Evolutionary conservation across 2,888 invertebrate species (phyloP).

Genomic region (Hemaris fuciformis): DNA sequence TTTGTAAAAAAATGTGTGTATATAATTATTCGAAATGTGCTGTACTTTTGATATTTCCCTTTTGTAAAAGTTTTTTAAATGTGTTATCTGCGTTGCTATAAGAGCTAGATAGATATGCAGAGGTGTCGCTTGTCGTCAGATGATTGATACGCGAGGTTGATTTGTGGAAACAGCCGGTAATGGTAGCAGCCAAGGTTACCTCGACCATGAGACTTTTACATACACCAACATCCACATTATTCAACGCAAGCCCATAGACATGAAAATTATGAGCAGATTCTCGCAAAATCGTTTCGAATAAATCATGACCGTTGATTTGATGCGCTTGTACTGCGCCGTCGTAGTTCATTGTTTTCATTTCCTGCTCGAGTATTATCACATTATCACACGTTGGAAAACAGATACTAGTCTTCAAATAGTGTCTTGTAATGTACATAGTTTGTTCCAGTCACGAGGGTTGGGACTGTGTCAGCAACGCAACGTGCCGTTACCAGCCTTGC

Average conservation of each 20-base stretch:
- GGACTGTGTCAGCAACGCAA: slow-evolving; percentile 12
- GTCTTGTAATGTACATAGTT: slow-evolving; percentile 17
- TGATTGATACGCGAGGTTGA: slow-evolving; percentile 69
- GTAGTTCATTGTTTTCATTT: slow-evolving; percentile 33
- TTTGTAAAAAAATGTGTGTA: too few species aligned
- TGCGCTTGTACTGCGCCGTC: slow-evolving; percentile 22
- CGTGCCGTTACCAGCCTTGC: slow-evolving; percentile 40
- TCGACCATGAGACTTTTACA: slow-evolving; percentile 39
- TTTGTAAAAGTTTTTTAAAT: slow-evolving; percentile 10
- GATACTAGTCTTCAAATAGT: not conserved
- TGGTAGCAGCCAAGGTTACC: slow-evolving; percentile 43
- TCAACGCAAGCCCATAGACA: not conserved
- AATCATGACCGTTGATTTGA: slow-evolving; percentile 21
- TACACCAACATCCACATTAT: slow-evolving; percentile 19
- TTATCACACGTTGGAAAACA: not conserved
- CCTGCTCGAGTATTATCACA: slow-evolving; percentile 10
- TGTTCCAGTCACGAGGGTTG: slow-evolving; percentile 33
- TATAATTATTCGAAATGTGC: too few species aligned
- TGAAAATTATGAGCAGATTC: not conserved
- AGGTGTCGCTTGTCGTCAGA: slow-evolving; percentile 50
- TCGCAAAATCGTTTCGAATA: not conserved
- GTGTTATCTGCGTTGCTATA: slow-evolving; percentile 59
- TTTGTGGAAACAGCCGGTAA: slow-evolving; percentile 57
- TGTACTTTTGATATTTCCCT: not conserved
- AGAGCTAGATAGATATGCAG: slow-evolving; percentile 35